Base-by-base conservation (phyloP, 2,888 invertebrate genomes). In the Parnassius apollo region DNA sequence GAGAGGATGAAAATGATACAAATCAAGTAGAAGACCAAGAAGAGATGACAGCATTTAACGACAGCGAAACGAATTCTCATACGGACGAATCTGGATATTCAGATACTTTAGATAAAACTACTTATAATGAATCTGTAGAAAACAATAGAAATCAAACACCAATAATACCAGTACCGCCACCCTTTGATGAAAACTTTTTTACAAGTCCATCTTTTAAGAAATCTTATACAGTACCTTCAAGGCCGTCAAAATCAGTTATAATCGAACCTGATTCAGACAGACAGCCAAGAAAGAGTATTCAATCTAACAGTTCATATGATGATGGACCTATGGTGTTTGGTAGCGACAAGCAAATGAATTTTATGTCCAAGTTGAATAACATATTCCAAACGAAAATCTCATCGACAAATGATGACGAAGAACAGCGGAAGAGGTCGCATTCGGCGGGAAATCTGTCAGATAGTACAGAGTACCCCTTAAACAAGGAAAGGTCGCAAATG, bases 61-160 rank as follows among this genome's bases (percentile, higher is more conserved):
- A 88, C 57, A 88, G 86, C 64, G 91, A 91, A 64, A 81, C 82
- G 1, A 84, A 80, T 74, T 91, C 91, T 8, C 75, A 84, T 66
- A 91, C 91, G 50, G 90, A 91, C 63, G 91, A 91, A 69, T 91
- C 91, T 42, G 91, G 91, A 7, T 91, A 91, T 68, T 91, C 89
- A 1, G 91, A 91, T 70, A 90, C 91, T 10, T 77, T 88, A 13
- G 91, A 90, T 50, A 84, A 76, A 68, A 82, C 78, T 55, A 74
- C 71, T 22, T 69, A 84, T 0, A 81, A 78, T 63, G 87, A 83
- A 66, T 84, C 84, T 12, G 68, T 74, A 55, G 85, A 88, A 61
- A 82, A 83, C 51, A 67, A 68, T 58, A 77, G 79, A 61, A 75
- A 78, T 64, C 77, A 83, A 56, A 68, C 71, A 52, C 76, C 82